Base-by-base conservation (phyloP, 2,797 vertebrate species). In the Meda fulgida region DNA sequence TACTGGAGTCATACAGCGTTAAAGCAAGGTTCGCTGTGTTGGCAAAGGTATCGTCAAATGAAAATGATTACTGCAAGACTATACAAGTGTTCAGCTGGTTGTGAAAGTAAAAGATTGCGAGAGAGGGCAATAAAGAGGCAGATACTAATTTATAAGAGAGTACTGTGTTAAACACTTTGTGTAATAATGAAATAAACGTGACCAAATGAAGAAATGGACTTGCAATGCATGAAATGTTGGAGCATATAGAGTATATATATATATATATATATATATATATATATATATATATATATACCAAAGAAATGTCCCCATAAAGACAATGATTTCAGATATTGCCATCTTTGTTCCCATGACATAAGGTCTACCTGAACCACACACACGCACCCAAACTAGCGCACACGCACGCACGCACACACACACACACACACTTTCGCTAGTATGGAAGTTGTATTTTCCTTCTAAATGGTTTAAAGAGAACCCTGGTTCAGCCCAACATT, bases 21-120 rank as follows among this genome's bases (percentile, higher is more conserved):
- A 79, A 79, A 71, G 67, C 67, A 71, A 80, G 77, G 21, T 72
- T 72, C 72, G 83, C 83, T 65, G 83, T 85, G 77, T 72, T 51
- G 77, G 83, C 77, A 85, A 85, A 80, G 53, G 23, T 63, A 58
- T 38, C 76, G 43, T 80, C 69, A 80, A 72, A 51, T 80, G 21
- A 85, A 73, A 73, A 79, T 29, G 23, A 85, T 72, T 72, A 60
- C 53, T 48, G 38, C 5, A 29, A 38, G 43, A 80, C 77, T 73
- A 14, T 26, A 55, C 46, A 34, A 69, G 11, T 36, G 21, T 60
- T 14, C 5, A 2, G 58, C n/a, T 58, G 66, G 16, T 19, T 75
- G 34, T 73, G 55, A 55, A 69, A 58, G 69, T 14, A 69, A 82
- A 19, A 51, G 26, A 55, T 11, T 36, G 26, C 8, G 76, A n/a